Evolutionary conservation across 2,797 vertebrate species (phyloP), one percentile per base, ranked within the genome.

Genomic region (Myotis findleyi): DNA sequence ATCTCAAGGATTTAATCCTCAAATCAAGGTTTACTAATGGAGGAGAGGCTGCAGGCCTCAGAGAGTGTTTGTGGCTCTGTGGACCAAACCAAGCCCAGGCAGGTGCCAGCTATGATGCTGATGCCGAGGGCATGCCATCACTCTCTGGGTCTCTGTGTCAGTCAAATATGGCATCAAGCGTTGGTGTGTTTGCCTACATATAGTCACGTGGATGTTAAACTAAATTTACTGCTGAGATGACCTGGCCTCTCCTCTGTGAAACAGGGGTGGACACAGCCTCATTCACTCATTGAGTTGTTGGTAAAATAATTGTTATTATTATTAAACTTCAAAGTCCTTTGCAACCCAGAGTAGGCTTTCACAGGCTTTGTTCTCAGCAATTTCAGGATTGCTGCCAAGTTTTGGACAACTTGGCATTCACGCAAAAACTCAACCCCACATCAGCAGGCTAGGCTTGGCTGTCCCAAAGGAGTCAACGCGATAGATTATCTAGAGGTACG

Each of bases 401-500:
- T 85, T 90, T 96, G 90, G 89, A 75, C 90, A 92, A 95, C 51
- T 85, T 96, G 71, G 92, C 21, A 1, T 92, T 95, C 86, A 75
- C 14, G 0, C 75, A 66, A 79, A 92, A 90, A 76, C 79, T 79
- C 79, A 90, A 79, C 47, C 69, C 55, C 75, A 88, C 69, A 92
- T 73, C 75, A 84, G 79, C 88, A 82, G 82, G 66, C 90, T 93
- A 75, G 79, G 92, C 90, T 91, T 20, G 2, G 53, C 85, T 93
- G 75, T 91, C 90, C 83, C 2, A 13, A 75, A 80, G 85, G 64
- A 80, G n/a, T 62, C 66, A 47, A 90, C 13, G 14, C 82, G 36
- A 94, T 69, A 96, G 79, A 96, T 96, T 95, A 96, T 88, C 92
- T 68, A 53, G 82, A 69, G 73, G 49, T n/a, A 12, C 64, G 89